Evolutionary conservation across 2,797 vertebrate species (phyloP), one percentile per base, ranked within the genome.

Genomic region (Chloroceryle inda): DNA sequence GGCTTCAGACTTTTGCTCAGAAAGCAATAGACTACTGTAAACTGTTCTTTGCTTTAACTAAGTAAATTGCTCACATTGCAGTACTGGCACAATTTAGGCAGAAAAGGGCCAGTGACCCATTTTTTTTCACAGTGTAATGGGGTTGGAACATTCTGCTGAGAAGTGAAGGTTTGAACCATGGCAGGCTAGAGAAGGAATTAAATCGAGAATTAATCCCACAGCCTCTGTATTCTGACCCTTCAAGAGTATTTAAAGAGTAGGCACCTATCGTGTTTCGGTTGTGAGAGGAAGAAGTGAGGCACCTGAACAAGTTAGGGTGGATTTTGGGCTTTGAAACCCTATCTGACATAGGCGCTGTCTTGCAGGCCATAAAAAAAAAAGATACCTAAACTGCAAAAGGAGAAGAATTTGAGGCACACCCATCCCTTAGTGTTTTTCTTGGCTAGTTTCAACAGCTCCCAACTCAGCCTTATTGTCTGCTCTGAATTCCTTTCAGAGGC

Each of bases 361-460:
- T 93, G 45, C 58, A 81, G 45, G n/a, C 83, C 50, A 18, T 56
- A 35, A 37, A 37, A 37, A 37, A 37, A 75, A 45, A 38, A 42
- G 42, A 44, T 29, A 68, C 79, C 80, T 81, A 52, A 69, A 2
- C 66, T 76, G 58, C 50, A 82, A 81, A 93, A 76, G 33, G 53
- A 85, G 71, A 92, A 80, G 45, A 86, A 90, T 95, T 93, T 68
- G 44, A 69, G 93, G 40, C 92, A 95, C 88, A 19, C 95, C 94
- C 88, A 95, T 94, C 38, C 56, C 52, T 44, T 29, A 50, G 35
- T 76, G 61, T 90, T 95, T 93, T 62, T 84, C 50, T 96, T 92
- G 83, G 94, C 96, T 92, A 86, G 90, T 96, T 96, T 55, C 62
- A 86, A 88, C 88, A 96, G 71, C 93, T 96, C 88, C 88, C 59